Evolutionary conservation across 2,797 vertebrate genomes (phyloP).

Genomic region (Acomys russatus): DNA sequence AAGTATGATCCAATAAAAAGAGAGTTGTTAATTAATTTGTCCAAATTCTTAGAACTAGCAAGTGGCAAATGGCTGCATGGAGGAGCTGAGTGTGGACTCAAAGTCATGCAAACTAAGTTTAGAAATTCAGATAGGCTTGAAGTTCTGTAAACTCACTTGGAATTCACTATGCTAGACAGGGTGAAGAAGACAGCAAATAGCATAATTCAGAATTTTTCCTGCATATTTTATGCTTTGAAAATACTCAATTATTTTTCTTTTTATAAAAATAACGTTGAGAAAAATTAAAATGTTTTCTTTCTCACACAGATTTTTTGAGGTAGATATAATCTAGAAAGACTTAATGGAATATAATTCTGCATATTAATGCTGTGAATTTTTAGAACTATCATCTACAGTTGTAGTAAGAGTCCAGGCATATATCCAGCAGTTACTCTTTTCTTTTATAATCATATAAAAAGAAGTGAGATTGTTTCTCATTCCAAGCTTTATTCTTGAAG

Average conservation of each 20-base stretch:
- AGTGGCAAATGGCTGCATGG: neutral
- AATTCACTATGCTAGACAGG: neutral
- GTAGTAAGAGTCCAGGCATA: neutral
- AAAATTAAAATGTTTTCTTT: neutral
- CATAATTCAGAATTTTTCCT: neutral
- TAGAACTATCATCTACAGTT: neutral
- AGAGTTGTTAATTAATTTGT: neutral
- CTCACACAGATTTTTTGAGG: neutral
- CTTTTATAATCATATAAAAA: neutral
- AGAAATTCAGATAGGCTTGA: neutral
- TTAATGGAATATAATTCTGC: neutral
- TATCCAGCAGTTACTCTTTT: neutral
- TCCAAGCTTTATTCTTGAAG: rapidly evolving
- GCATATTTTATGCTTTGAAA: neutral
- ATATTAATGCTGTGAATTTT: neutral
- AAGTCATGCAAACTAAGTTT: neutral
- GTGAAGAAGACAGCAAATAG: neutral
- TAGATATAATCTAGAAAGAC: neutral
- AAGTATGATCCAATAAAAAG: neutral
- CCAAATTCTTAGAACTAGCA: neutral
- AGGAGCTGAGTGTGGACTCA: neutral
- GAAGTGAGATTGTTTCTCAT: neutral
- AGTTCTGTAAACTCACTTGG: neutral
- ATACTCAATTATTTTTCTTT: neutral
- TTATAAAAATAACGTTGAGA: neutral